Conservation (phyloP, 2,888 invertebrate genomes). For the Leucophenga maculata region DNA sequence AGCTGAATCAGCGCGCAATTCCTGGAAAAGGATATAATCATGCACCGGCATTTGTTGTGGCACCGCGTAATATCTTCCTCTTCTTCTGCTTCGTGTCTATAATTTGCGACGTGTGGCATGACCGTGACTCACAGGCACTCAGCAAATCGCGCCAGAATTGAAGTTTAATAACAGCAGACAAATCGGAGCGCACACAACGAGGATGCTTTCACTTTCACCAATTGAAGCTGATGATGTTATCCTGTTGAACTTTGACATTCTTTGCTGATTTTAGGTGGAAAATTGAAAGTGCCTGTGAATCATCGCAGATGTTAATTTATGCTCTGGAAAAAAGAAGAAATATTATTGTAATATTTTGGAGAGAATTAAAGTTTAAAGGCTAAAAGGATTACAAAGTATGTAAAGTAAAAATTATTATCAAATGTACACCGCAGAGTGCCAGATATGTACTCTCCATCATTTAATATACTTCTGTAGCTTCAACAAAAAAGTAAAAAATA, state of each 20-base stretch:
- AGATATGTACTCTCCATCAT: no score
- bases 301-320: no score
- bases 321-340: no score
- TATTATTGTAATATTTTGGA: no score
- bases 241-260: conserved; percentile 9
- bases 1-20: conserved; percentile 59
- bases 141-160: conserved; percentile 22
- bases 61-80: conserved; percentile 39
- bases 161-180: conserved; percentile 54
- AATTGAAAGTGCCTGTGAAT: no score
- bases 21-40: conserved; percentile 66
- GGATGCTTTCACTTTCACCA: conserved; percentile 19
- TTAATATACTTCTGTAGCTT: no score
- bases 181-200: neutral
- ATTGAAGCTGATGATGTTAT: conserved; percentile 4
- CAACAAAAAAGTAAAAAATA: no score
- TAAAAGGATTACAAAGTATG: no score
- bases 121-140: conserved; percentile 53
- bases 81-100: neutral
- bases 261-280: no score
- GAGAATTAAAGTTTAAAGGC: no score
- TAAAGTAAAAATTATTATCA: no score
- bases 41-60: conserved; percentile 60
- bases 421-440: no score
- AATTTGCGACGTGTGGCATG: conserved; percentile 19